Percentiles rank a stretch among this genome's conserved stretches.
phyloP scores from a whole-genome alignment of 2,113 vertebrate species.

The Heptranchias perlo region DNA sequence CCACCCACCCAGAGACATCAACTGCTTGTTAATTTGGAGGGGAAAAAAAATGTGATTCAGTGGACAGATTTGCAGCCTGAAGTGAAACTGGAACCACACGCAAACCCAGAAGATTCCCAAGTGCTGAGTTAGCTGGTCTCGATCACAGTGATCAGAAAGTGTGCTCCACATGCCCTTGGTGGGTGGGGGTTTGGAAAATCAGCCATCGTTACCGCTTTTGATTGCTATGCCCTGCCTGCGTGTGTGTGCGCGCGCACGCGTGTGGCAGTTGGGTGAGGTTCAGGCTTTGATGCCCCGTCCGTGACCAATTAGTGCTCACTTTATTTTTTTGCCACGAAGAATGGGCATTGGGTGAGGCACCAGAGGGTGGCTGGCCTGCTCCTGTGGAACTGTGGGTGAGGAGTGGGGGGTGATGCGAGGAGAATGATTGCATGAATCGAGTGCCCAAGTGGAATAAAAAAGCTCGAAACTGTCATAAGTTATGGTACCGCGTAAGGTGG shows the following conservation, averaged over 20 bases:
- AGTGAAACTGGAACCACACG: not conserved
- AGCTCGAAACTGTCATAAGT: not conserved
- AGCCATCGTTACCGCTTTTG: not conserved
- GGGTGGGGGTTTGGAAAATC: not conserved
- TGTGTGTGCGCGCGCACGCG: not conserved
- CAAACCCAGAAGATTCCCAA: not conserved
- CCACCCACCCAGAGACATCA: not conserved
- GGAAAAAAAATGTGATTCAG: not conserved
- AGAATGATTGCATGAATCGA: not conserved
- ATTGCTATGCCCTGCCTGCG: not conserved
- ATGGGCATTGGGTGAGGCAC: too few species aligned
- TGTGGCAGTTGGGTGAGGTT: not conserved
- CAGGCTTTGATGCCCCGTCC: not conserved
- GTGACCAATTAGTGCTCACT: not conserved
- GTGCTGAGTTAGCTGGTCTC: not conserved
- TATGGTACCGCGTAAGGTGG: not conserved
- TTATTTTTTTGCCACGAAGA: not conserved
- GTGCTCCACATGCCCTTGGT: not conserved
- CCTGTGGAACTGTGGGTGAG: too few species aligned
- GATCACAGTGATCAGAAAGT: not conserved
- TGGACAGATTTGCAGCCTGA: not conserved
- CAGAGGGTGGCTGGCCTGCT: not conserved
- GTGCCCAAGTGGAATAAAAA: not conserved
- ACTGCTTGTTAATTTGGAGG: not conserved
- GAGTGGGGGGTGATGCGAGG: too few species aligned